Evolutionary conservation across 2,113 vertebrate genomes (phyloP), one percentile per base, ranked within the genome.

Genomic region (Tapirus terrestris): DNA sequence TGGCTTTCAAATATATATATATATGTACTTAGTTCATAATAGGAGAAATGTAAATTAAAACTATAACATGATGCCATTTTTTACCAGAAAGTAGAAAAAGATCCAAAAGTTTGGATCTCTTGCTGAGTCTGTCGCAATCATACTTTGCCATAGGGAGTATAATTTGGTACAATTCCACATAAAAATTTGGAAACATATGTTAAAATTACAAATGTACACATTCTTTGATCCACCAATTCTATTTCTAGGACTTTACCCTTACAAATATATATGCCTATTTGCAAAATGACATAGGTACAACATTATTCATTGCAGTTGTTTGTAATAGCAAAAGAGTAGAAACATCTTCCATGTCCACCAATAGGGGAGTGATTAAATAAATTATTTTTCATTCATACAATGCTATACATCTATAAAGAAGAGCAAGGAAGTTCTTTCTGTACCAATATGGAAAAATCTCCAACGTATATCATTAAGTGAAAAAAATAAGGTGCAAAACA

Each of bases 371-470:
- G 61, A 51, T 48, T 79, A 91, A 81, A 70, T 39, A 84, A 93
- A 65, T 85, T 63, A 93, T 76, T 93, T 84, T 92, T 92, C 8
- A 92, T 73, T 91, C 20, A n/a, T 18, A 58, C 63, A 91, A 81
- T 68, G 53, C 53, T 48, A 18, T 18, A 70, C n/a, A 51, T 43
- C 43, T 72, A 72, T 43, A 87, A 87, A 87, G 72, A 87, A 87
- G 23, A 29, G 5, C 20, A 76, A 29, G 16, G 4, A 51, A 27
- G 51, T 56, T 72, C 12, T 76, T 67, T 93, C 48, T 67, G 11
- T 65, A 56, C 10, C 45, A 89, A 14, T 83, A 56, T 65, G 43
- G 27, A 89, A 82, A 82, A 82, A 39, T 81, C 56, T 88, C 4
- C 11, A 77, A 68, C 6, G 8, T 80, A 89, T 73, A 53, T 73